Evolutionary conservation across 2,888 invertebrate genomes (phyloP), one percentile per base, ranked within the genome.

Genomic region (Patella depressa): DNA sequence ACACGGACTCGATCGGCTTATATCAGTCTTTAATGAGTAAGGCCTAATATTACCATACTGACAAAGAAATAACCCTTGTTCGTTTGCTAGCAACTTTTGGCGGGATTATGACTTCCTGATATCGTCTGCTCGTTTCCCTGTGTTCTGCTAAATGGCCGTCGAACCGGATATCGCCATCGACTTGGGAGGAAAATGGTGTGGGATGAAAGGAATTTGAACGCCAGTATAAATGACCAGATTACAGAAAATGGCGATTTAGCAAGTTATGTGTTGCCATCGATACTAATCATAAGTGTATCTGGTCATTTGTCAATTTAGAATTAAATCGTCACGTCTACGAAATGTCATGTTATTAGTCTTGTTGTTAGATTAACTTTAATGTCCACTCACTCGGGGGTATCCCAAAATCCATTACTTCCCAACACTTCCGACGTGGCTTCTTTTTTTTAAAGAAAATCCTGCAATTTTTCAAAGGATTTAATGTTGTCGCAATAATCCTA

Each of bases 131-230:
- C 15, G 65, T 65, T 65, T 65, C 65, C 65, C 65, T 19, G 19
- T 24, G 19, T 65, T 65, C 19, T 65, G 19, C 65, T 24, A 65
- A 65, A 65, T 65, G 65, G 24, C 65, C 14, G 65, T 65, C 65
- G 19, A 65, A 65, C 65, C 65, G 65, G 65, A 65, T 65, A 65
- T 65, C 65, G 65, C 65, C 65, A 65, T 65, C 65, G 65, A 65
- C 65, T 24, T 24, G 65, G 65, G 24, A 65, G 65, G 24, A 65
- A 65, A 65, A 65, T 65, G 65, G 65, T 24, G 65, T 24, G 24
- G 19, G 65, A 65, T 65, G 65, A 65, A 65, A 65, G 65, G 65
- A 65, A 65, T 65, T 24, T 9, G 19, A 65, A 24, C 19, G 24
- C 65, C 12, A 24, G 65, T 65, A 65, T 65, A 24, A 65, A 65